These are phyloP conservation scores for Torymus aiolomorphi DNA, from an alignment of 2,888 invertebrate species.

Conservation along the genomic window DNA sequence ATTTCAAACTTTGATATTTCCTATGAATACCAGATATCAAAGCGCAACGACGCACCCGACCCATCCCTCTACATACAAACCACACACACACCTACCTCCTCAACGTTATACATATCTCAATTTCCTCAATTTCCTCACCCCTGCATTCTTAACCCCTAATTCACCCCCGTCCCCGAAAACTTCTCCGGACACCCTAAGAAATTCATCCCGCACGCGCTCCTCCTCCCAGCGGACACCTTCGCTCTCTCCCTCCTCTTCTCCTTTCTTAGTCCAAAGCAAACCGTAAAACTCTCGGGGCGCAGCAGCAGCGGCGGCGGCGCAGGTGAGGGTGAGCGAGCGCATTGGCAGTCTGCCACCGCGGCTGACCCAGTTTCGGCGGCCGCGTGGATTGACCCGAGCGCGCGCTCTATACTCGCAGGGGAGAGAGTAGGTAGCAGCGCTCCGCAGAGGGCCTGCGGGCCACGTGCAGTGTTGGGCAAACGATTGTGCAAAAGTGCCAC, in stretches of 20 bases:
- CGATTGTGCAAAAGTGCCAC: no score
- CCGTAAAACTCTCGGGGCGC: constrained; percentile 16
- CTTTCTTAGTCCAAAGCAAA: background rate
- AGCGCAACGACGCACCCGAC: background rate
- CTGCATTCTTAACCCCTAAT: no score
- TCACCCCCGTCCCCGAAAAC: no score
- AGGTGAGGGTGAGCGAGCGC: constrained; percentile 64
- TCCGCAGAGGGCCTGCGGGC: constrained; percentile 6
- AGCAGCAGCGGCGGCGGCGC: no score
- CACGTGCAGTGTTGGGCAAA: no score
- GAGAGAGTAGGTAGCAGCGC: constrained; percentile 3
- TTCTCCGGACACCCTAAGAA: background rate
- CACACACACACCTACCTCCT: no score
- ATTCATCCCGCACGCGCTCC: background rate
- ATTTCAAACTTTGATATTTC: background rate
- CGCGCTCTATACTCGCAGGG: background rate
- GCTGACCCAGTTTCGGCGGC: constrained; percentile 66
- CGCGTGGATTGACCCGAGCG: constrained; percentile 65
- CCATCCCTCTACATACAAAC: no score
- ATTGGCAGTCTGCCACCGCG: constrained; percentile 68
- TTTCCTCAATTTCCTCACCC: no score
- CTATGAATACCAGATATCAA: background rate
- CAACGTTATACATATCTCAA: no score
- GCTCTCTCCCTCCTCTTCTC: background rate
- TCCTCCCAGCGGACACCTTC: no score